These are phyloP conservation scores for Benitochromis conjunctus DNA, from an alignment of 2,113 vertebrate species.

Conservation along the genomic window DNA sequence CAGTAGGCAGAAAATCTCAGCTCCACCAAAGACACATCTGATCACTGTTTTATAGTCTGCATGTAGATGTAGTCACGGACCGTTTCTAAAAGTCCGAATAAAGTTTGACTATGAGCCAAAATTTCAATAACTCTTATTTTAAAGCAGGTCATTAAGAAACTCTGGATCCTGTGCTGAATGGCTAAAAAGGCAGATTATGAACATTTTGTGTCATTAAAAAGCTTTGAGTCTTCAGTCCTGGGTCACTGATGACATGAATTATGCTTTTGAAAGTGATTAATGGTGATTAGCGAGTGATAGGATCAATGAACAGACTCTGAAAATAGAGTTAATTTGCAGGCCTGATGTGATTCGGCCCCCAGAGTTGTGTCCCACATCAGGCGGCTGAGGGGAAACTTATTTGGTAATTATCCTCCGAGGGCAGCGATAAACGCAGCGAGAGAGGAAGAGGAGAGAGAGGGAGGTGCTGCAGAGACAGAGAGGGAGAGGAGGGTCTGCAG, in stretches of 20 bases:
- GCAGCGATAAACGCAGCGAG: slow-evolving; percentile 14
- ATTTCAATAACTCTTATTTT: background rate
- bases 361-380: slow-evolving; percentile 60
- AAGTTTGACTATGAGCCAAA: background rate
- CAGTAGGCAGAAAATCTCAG: background rate
- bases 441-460: background rate
- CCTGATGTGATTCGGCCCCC: background rate
- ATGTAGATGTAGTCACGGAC: background rate
- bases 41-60: rapidly evolving
- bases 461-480: slow-evolving; percentile 22
- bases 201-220: background rate
- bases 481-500: slow-evolving; percentile 4
- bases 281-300: background rate
- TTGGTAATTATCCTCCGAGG: slow-evolving; percentile 25
- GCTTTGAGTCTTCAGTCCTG: background rate
- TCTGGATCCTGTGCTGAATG: background rate
- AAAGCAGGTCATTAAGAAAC: background rate
- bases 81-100: background rate
- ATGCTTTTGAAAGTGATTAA: background rate
- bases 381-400: slow-evolving; percentile 29
- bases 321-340: background rate
- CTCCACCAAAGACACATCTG: background rate
- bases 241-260: background rate
- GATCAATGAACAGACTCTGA: background rate
- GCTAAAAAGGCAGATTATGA: rapidly evolving